These are phyloP conservation scores for Nyctibius bracteatus DNA, from an alignment of 2,113 vertebrate genomes.

Conservation along the genomic window DNA sequence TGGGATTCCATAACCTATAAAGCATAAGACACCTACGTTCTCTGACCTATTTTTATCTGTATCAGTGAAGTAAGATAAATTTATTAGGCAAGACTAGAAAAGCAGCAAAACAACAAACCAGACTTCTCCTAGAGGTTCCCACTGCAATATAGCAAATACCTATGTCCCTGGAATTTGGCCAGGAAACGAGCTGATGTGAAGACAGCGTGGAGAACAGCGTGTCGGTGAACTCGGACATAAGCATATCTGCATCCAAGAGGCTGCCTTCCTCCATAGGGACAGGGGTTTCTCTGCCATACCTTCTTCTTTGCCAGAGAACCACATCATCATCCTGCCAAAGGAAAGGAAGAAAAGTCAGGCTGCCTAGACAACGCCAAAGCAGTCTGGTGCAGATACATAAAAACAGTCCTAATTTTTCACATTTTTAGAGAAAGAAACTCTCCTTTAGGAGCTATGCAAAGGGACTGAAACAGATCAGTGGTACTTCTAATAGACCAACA, in stretches of 20 bases:
- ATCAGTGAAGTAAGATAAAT: background rate
- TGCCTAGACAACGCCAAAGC: background rate
- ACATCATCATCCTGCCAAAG: constrained; percentile 86
- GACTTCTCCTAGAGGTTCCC: background rate
- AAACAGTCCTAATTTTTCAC: background rate
- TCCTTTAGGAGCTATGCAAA: background rate
- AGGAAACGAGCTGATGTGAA: constrained; percentile 88
- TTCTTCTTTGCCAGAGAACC: constrained; percentile 71
- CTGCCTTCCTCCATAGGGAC: constrained; percentile 94
- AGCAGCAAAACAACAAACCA: background rate
- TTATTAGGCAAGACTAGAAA: background rate
- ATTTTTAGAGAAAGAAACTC: background rate
- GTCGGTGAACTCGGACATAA: constrained; percentile 95
- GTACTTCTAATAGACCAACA: background rate
- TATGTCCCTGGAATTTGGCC: constrained; percentile 92
- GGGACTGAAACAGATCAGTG: background rate
- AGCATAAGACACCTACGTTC: background rate
- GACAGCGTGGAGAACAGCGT: constrained; percentile 94
- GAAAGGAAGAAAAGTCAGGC: constrained; percentile 22
- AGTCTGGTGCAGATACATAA: background rate
- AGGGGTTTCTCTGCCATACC: constrained; percentile 79
- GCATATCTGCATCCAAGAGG: constrained; percentile 91
- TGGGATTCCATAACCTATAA: background rate
- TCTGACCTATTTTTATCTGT: background rate
- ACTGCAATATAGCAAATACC: constrained; percentile 71